Percentiles rank a stretch among this genome's conserved stretches.
Conservation (phyloP, 2,113 vertebrate species). For the Ictalurus punctatus region DNA sequence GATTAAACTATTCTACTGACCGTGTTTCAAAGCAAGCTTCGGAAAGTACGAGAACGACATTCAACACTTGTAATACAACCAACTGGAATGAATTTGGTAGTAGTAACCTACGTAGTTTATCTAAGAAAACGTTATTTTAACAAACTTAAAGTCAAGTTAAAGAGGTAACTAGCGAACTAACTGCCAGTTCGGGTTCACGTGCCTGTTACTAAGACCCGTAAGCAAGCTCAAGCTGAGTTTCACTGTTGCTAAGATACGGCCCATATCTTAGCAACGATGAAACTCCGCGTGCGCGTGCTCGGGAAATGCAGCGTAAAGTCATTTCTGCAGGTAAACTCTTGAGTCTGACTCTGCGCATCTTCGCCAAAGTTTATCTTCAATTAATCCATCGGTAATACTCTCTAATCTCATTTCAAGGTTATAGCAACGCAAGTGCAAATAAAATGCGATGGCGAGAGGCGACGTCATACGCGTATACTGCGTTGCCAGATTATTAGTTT, state of each 20-base stretch:
- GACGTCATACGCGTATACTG: neutral
- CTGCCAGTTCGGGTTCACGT: neutral
- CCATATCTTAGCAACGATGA: neutral
- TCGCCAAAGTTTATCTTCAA: neutral
- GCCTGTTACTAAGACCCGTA: conserved; percentile 1
- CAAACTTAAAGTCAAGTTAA: neutral
- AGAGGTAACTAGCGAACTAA: neutral
- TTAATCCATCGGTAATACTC: neutral
- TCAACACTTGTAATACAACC: neutral
- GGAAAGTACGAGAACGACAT: neutral
- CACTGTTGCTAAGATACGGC: too few species aligned
- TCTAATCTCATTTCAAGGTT: neutral
- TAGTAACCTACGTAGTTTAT: neutral
- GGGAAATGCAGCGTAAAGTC: neutral
- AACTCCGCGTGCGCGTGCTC: neutral
- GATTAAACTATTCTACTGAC: neutral
- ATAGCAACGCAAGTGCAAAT: neutral
- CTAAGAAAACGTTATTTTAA: neutral
- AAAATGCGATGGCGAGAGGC: neutral
- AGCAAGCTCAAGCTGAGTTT: too few species aligned
- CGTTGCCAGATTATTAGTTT: neutral
- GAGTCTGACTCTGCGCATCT: neutral
- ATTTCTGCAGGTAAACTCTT: neutral
- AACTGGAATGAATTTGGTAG: neutral
- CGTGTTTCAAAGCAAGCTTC: neutral